Base-by-base conservation (phyloP, 2,888 invertebrate genomes). In the Liodrosophila aerea region DNA sequence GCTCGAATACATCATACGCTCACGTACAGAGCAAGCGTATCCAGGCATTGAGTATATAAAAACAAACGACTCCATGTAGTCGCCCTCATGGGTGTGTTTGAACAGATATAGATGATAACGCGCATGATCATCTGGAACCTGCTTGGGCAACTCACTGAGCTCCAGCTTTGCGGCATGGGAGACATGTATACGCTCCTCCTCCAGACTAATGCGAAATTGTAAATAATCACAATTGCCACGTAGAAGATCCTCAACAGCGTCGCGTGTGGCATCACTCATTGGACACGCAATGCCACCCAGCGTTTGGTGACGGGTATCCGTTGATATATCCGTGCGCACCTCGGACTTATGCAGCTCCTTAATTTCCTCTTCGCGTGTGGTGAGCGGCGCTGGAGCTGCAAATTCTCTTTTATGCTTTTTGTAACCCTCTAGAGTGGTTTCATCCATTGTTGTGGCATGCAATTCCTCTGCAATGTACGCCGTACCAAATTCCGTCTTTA, bases 11-110 rank as follows among this genome's bases (percentile, higher is more conserved):
- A 99, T 92, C 99, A 99, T 99, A 76, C 98, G 92, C 89, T 99
- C 99, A 87, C 97, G 98, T 80, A 99, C 97, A 65, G 97, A 95
- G 89, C 97, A 98, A 64, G 92, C 95, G 90, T 98, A 98, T 3
- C 98, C 98, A 2, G 99, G 99, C 96, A 99, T 98, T 7, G 98
- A 98, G 91, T 99, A 99, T 86, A 99, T 96, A 90, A 99, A 99
- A 63, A 99, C 95, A 89, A 94, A 93, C 86, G 94, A 95, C 87
- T 97, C 95, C 88, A 94, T 91, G 76, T 94, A 95, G 88, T 97
- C 97, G 18, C 97, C 97, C 90, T 98, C 98, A 86, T 97, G 96
- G 0, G 95, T 95, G 89, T 99, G 98, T 82, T 95, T 95, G 90
- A 96, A 98, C 76, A 94, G 93, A 63, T 83, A 89, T 30, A 99